phyloP scores from a whole-genome alignment of 37 sponge, comb jelly and placozoan genomes.

The Theonella swinhoei region DNA sequence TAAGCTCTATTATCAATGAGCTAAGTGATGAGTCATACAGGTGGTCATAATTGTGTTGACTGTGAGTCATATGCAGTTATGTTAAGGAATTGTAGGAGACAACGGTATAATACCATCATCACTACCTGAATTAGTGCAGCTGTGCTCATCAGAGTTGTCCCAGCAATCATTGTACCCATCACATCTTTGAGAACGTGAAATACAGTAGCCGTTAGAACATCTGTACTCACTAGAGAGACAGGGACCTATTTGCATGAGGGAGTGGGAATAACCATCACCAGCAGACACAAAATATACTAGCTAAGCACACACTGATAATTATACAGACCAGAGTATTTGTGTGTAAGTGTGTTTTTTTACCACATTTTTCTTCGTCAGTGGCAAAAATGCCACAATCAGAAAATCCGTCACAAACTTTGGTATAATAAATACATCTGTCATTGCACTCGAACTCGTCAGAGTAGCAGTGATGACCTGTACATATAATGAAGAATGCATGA shows the following conservation, averaged over 20 bases:
- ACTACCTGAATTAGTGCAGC: background rate
- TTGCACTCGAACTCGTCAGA: background rate
- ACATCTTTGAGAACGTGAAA: background rate
- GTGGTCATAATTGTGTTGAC: too few relatives aligned
- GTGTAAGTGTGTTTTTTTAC: too few relatives aligned
- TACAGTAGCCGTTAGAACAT: background rate
- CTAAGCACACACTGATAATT: too few relatives aligned
- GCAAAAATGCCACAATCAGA: conserved; percentile 4
- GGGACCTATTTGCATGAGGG: too few relatives aligned
- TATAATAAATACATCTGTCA: background rate
- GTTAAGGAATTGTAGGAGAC: too few relatives aligned
- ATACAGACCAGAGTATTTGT: too few relatives aligned
- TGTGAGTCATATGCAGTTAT: too few relatives aligned
- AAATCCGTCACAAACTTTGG: background rate
- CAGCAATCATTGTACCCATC: background rate
- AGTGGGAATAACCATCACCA: too few relatives aligned
- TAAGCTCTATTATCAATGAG: too few relatives aligned
- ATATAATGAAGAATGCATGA: too few relatives aligned
- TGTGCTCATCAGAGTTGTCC: background rate
- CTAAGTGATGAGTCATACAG: too few relatives aligned
- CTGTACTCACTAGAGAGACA: background rate
- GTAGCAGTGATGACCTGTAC: background rate
- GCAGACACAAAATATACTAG: too few relatives aligned
- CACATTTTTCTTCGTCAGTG: background rate
- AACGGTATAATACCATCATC: background rate